Evolutionary conservation across 2,113 vertebrate genomes (phyloP).

Genomic region (Muscicapa adusta): DNA sequence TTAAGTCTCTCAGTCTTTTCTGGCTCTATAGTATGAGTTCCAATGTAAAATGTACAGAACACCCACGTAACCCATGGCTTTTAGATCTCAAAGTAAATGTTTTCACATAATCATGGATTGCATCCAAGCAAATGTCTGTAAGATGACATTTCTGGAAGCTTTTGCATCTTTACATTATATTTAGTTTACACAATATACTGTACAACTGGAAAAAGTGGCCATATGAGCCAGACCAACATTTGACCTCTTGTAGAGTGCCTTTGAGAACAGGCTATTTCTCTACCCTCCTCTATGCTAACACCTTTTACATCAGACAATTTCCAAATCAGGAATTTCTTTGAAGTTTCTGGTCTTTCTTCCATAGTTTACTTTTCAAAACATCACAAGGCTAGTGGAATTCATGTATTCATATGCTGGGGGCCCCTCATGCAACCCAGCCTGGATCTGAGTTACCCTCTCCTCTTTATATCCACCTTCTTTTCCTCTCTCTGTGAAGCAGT

Average conservation of each 20-base stretch:
- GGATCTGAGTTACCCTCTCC: neutral
- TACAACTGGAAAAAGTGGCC: conserved; percentile 51
- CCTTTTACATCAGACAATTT: conserved; percentile 69
- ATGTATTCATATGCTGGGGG: conserved; percentile 46
- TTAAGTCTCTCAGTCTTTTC: conserved; percentile 7
- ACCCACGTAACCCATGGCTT: conserved; percentile 39
- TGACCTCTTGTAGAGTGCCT: conserved; percentile 61
- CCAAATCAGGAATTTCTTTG: conserved; percentile 67
- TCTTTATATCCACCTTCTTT: neutral
- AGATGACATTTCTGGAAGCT: conserved; percentile 65
- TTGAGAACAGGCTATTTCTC: conserved; percentile 53
- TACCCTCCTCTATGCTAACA: conserved; percentile 42
- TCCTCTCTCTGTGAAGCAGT: neutral
- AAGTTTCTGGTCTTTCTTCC: conserved; percentile 56
- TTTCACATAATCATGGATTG: conserved; percentile 67
- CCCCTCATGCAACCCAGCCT: conserved; percentile 10
- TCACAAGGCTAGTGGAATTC: conserved; percentile 57
- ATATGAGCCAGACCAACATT: conserved; percentile 46
- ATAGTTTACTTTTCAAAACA: conserved; percentile 67
- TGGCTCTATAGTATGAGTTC: conserved; percentile 39
- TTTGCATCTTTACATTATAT: conserved; percentile 67
- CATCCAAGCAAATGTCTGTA: conserved; percentile 64
- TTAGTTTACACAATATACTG: conserved; percentile 64
- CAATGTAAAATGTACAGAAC: conserved; percentile 59
- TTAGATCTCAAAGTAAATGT: conserved; percentile 69